Percentiles rank a stretch among this genome's conserved stretches.
Evolutionary conservation across 2,797 vertebrate genomes (phyloP).

Genomic region (Sebastes melanostomus): DNA sequence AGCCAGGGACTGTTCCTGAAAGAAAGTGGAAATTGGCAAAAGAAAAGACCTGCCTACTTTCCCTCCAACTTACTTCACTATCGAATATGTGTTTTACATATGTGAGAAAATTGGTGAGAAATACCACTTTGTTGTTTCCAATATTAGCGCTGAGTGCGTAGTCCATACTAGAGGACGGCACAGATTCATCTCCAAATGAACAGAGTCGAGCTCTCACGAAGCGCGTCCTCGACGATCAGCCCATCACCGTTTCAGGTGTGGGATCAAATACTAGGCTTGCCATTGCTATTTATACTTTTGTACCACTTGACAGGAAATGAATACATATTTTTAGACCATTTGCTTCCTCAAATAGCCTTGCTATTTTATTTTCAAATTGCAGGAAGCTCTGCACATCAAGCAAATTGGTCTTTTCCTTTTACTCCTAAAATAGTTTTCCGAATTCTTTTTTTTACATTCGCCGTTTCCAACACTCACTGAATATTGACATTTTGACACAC

Average conservation of each 20-base stretch:
- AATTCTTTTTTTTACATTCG: background rate
- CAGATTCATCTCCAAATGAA: constrained; percentile 10
- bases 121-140: constrained; percentile 14
- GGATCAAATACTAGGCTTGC: constrained; percentile 30
- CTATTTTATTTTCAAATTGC: constrained; percentile 27
- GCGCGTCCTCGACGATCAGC: background rate
- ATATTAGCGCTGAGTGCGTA: constrained; percentile 1
- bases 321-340: constrained; percentile 48
- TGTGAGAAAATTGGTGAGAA: constrained; percentile 46
- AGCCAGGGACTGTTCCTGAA: constrained; percentile 22
- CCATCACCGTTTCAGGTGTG: constrained; percentile 3
- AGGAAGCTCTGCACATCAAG: constrained; percentile 22
- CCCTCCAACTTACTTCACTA: constrained; percentile 9
- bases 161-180: background rate
- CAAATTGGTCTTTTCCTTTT: constrained; percentile 26
- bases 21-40: constrained; percentile 47
- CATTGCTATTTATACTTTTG: constrained; percentile 26
- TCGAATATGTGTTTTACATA: constrained; percentile 40
- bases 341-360: constrained; percentile 39
- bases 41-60: constrained; percentile 33
- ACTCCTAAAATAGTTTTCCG: background rate
- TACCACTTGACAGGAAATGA: constrained; percentile 12
- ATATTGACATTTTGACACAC: constrained; percentile 6
- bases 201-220: background rate
- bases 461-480: background rate